phyloP scores from a whole-genome alignment of 2,888 invertebrate species.

The Lasiommata megera region DNA sequence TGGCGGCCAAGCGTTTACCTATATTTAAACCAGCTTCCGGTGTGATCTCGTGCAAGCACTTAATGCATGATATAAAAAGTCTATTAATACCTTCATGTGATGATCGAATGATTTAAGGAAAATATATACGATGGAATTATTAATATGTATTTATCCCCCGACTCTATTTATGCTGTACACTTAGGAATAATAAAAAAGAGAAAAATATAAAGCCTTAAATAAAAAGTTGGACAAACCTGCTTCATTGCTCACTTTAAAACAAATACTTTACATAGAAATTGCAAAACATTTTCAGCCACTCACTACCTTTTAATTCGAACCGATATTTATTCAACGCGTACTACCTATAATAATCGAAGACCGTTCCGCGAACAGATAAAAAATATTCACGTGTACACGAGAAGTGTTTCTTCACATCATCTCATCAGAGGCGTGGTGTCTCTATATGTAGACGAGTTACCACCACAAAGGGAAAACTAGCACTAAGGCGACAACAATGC shows the following conservation, averaged over 20 bases:
- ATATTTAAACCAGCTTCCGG: too few relatives aligned
- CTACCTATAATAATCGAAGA: background rate
- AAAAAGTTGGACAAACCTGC: background rate
- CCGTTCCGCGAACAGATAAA: background rate
- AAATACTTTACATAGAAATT: background rate
- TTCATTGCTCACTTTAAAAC: background rate
- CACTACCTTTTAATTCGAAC: background rate
- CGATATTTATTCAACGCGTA: background rate
- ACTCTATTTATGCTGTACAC: background rate
- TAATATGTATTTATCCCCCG: background rate
- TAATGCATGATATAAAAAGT: too few relatives aligned
- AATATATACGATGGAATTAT: background rate
- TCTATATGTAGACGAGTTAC: constrained; percentile 40
- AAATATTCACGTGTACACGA: constrained; percentile 31
- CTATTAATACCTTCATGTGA: too few relatives aligned
- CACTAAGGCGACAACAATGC: constrained; percentile 44
- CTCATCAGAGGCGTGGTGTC: constrained; percentile 28
- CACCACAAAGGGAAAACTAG: constrained; percentile 47
- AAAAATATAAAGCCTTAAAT: background rate
- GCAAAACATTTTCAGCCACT: background rate
- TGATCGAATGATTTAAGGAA: background rate
- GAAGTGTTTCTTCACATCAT: constrained; percentile 41
- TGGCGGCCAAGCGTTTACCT: too few relatives aligned
- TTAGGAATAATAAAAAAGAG: too few relatives aligned
- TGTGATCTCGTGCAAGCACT: too few relatives aligned